Evolutionary conservation across 2,113 vertebrate species (phyloP).

Genomic region (Desmodus rotundus): DNA sequence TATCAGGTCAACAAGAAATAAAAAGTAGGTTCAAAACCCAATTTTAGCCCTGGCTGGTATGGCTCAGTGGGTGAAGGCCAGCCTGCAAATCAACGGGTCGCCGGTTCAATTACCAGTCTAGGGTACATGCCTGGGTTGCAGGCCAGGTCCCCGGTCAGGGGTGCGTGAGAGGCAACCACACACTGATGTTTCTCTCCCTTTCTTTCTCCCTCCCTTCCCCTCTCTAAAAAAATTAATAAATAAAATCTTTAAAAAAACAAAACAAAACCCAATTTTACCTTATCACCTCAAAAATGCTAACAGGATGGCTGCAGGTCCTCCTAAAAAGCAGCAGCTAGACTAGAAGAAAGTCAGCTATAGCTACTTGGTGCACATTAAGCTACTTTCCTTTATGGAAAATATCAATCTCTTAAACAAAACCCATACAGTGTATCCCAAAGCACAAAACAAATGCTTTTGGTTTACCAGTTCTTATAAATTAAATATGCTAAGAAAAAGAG

Average conservation of each 20-base stretch:
- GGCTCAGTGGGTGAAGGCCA: too few species aligned
- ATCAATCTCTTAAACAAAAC: slow-evolving; percentile 26
- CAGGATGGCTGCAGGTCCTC: neutral
- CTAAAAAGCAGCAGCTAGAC: neutral
- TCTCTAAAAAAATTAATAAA: too few species aligned
- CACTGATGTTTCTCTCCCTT: too few species aligned
- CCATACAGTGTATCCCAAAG: neutral
- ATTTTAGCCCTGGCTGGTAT: neutral
- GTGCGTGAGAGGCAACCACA: too few species aligned
- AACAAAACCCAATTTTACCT: neutral
- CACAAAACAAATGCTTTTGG: neutral
- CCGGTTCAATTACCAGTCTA: too few species aligned
- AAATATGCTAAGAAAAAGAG: neutral
- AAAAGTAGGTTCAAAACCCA: neutral
- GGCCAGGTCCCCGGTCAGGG: too few species aligned
- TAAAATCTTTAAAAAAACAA: too few species aligned
- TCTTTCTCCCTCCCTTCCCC: too few species aligned
- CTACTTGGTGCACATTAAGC: neutral
- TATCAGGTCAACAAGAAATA: neutral
- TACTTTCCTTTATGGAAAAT: slow-evolving; percentile 3
- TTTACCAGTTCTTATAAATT: neutral
- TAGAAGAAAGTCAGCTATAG: neutral
- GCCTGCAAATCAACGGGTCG: too few species aligned
- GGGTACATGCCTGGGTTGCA: too few species aligned
- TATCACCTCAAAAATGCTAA: slow-evolving; percentile 30